These are phyloP conservation scores for Theristicus caerulescens DNA, from an alignment of 2,113 vertebrate genomes.

Conservation along the genomic window DNA sequence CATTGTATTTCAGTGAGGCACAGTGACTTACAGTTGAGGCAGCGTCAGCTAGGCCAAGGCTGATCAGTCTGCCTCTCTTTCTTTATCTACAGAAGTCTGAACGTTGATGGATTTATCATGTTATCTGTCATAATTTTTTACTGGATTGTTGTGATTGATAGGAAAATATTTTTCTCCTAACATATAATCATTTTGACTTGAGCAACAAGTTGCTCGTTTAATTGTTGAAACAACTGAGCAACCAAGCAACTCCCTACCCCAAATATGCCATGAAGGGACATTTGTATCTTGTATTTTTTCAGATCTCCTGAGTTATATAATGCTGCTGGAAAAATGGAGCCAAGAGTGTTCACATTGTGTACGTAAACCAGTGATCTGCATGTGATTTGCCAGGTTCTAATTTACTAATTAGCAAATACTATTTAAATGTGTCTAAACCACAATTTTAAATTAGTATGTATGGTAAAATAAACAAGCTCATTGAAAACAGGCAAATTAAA, in stretches of 20 bases:
- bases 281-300: neutral
- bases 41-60: neutral
- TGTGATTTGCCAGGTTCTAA: constrained; percentile 18
- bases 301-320: neutral
- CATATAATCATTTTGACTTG: neutral
- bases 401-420: constrained; percentile 49
- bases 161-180: neutral
- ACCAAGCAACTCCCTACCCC: neutral
- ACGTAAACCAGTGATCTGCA: constrained; percentile 1
- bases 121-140: neutral
- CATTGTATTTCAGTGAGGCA: neutral
- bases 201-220: neutral
- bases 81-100: neutral
- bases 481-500: neutral
- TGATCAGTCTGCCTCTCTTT: neutral
- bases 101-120: neutral
- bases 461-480: constrained; percentile 28
- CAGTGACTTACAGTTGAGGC: neutral
- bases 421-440: neutral
- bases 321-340: neutral
- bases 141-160: neutral
- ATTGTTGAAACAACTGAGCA: neutral
- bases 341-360: neutral
- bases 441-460: constrained; percentile 10
- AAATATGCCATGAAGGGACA: neutral